Base-by-base conservation (phyloP, 2,888 invertebrate genomes). In the Stenchaetothrips biformis region DNA sequence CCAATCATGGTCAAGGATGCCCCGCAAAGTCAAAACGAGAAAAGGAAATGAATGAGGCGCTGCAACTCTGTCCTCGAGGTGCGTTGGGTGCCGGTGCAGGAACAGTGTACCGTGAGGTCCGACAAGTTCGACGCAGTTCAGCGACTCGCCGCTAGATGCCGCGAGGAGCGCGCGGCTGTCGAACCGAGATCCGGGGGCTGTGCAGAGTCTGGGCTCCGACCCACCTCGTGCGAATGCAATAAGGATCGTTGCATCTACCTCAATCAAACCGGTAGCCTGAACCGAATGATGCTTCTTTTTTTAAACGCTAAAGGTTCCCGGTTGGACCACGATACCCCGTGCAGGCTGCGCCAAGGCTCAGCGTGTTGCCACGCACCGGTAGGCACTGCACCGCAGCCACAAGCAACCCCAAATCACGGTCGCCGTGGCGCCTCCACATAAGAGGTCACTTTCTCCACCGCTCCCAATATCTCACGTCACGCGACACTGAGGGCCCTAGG, bases 381-480 rank as follows among this genome's bases (percentile, higher is more conserved):
- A 4, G 67, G 67, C 67, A 21, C 67, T 25, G 53, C 53, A 37
- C 37, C 21, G 21, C 25, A 25, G 67, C 67, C 67, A 25, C 67
- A 74, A 74, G 67, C 9, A 25, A 25, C 67, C 67, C 67, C 67
- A 74, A 74, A 74, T 74, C 67, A 25, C 67, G 67, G 67, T 25
- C 67, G n/a, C n/a, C 67, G 67, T 53, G 21, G 9, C 21, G 25
- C 21, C 21, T 21, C 21, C 21, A 21, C 21, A 74, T 74, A 25
- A 25, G 67, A 25, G 67, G 67, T 21, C 67, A 74, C 67, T 74
- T 74, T 74, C 67, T 74, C 67, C 67, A 6, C 67, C 67, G 67
- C 67, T 74, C 67, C 67, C 67, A 74, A 74, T 74, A 74, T 74
- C 67, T 21, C 67, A 74, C 67, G 67, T 25, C 67, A 74, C 67